Percentiles rank a stretch among this genome's conserved stretches.
Evolutionary conservation across 35 echinoderm and acorn worm species (phyloP).

Genomic region (Stichopus chloronotus): DNA sequence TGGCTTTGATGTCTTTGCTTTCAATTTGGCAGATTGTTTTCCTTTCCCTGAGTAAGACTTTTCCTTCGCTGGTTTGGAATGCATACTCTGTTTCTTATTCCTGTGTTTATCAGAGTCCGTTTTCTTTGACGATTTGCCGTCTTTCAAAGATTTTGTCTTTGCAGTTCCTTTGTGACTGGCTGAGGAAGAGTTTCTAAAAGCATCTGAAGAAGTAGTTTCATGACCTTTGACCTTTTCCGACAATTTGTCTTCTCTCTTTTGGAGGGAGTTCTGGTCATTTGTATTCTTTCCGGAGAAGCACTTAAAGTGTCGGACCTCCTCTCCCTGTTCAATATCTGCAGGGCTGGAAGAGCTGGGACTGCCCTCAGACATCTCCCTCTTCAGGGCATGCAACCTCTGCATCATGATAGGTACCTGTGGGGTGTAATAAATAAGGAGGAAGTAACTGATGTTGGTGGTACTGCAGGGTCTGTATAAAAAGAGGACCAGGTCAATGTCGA

Average conservation of each 20-base stretch:
- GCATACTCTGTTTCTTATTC: background rate
- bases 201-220: background rate
- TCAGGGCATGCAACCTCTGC: constrained; percentile 69
- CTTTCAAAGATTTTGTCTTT: background rate
- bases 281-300: constrained; percentile 60
- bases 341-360: constrained; percentile 56
- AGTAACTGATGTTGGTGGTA: background rate
- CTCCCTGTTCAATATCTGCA: constrained; percentile 49
- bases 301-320: constrained; percentile 72
- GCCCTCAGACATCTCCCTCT: constrained; percentile 55
- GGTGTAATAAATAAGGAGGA: background rate
- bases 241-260: background rate
- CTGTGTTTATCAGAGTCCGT: constrained; percentile 9
- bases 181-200: background rate
- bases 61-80: constrained; percentile 25
- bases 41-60: constrained; percentile 41
- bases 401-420: constrained; percentile 87
- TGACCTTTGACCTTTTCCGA: background rate
- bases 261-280: background rate
- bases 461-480: no score
- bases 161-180: background rate
- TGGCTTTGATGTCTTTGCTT: constrained; percentile 46
- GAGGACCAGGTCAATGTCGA: no score
- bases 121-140: constrained; percentile 22
- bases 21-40: constrained; percentile 54